phyloP scores from a whole-genome alignment of 2,888 invertebrate species.

The Apoderus coryli region DNA sequence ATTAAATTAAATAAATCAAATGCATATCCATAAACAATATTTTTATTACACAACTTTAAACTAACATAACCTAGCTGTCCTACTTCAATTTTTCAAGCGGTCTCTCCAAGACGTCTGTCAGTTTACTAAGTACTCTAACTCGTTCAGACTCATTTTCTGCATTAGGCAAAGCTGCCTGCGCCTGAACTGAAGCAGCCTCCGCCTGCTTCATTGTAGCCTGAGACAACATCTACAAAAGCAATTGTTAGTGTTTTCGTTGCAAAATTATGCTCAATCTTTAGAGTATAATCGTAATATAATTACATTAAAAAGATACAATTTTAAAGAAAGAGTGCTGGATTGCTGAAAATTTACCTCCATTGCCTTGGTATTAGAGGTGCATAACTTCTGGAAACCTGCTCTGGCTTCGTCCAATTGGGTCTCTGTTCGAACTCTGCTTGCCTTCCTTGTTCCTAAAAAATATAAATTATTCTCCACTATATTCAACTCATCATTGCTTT shows the following conservation, averaged over 20 bases:
- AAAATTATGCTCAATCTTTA: slow-evolving; percentile 4
- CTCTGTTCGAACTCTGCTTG: slow-evolving; percentile 7
- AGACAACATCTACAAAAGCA: slow-evolving; percentile 8
- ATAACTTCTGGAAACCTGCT: slow-evolving; percentile 4
- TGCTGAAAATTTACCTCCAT: slow-evolving; percentile 6
- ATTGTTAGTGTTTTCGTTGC: slow-evolving; percentile 5
- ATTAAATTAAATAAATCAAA: too few relatives aligned
- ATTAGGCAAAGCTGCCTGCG: slow-evolving; percentile 5
- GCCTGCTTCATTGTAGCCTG: slow-evolving; percentile 4
- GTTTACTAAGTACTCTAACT: slow-evolving; percentile 1
- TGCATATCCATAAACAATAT: too few relatives aligned
- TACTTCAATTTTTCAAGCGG: slow-evolving; percentile 3
- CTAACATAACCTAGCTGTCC: background rate
- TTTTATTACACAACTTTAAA: slow-evolving; percentile 6
- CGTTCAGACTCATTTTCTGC: slow-evolving; percentile 1
- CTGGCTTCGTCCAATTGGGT: slow-evolving; percentile 6
- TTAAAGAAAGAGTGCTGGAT: slow-evolving; percentile 6
- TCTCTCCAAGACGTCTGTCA: slow-evolving; percentile 1
- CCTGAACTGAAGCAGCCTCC: slow-evolving; percentile 7
- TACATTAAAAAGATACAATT: slow-evolving; percentile 3
- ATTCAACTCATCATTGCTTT: slow-evolving; percentile 6
- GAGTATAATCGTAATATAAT: slow-evolving; percentile 2
- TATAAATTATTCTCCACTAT: too few relatives aligned
- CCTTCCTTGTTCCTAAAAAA: slow-evolving; percentile 5
- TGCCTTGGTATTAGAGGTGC: slow-evolving; percentile 6